Base-by-base conservation (phyloP, 1,140 invertebrate genomes). In the Aphaenogaster rudis region DNA sequence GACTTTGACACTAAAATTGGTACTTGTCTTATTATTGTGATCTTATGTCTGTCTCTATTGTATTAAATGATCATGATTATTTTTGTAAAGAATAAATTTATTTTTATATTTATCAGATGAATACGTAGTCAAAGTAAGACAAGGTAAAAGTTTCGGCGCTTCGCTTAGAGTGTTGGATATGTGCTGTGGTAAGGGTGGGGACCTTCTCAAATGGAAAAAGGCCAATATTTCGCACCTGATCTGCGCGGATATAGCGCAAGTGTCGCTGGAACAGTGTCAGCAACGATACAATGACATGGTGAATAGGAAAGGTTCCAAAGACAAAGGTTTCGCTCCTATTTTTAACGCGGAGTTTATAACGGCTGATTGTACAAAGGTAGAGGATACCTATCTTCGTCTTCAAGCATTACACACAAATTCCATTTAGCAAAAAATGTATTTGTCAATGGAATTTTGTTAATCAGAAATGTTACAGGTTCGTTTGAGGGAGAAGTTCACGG, bases 151-250 rank as follows among this genome's bases (percentile, higher is more conserved):
- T 88, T 95, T 97, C 76, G 96, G 96, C 45, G 95, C 95, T 78
- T 95, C 96, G 7, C 90, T 97, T 7, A 96, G 96, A 85, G 97
- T 97, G 0, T 93, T 97, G 71, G 97, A 98, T 92, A 97, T 98
- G 96, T 97, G 97, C 89, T 98, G 97, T 93, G 99, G 99, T 4
- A 99, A 99, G 96, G 99, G 99, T 33, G 99, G 99, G 2, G 99
- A 99, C 96, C 96, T 99, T 21, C 96, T 98, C 1, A 99, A 99
- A 95, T 99, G 99, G 99, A 97, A 97, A 88, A 99, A 98, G 93
- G 97, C 96, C 3, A 96, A 96, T 85, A 98, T 99, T 54, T 96
- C 96, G 8, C 97, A 99, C 95, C 95, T 99, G n/a, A 97, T 99
- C 67, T 99, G 98, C 96, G 97, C 97, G 63, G 99, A 99, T 95